phyloP scores from a whole-genome alignment of 2,797 vertebrate genomes.

The Sebastes miniatus region DNA sequence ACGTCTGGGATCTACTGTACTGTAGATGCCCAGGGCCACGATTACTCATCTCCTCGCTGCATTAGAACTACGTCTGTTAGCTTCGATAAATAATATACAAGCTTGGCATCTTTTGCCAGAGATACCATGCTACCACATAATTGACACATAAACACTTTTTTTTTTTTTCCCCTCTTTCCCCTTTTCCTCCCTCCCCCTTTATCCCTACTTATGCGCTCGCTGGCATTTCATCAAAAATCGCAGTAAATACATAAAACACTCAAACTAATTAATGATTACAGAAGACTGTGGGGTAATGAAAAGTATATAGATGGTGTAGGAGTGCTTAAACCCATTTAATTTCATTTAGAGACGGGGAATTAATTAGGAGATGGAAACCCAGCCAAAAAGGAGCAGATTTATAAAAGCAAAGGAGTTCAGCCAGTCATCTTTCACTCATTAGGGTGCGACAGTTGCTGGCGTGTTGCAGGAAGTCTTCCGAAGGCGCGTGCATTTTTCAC shows the following conservation, averaged over 20 bases:
- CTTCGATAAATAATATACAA: constrained; percentile 74
- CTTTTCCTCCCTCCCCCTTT: constrained; percentile 14
- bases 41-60: constrained; percentile 69
- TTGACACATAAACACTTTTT: constrained; percentile 63
- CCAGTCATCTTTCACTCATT: constrained; percentile 64
- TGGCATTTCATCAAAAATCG: constrained; percentile 73
- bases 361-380: constrained; percentile 65
- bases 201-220: constrained; percentile 47
- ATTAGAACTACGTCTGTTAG: constrained; percentile 67
- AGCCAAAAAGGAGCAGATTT: constrained; percentile 69
- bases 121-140: constrained; percentile 60
- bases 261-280: constrained; percentile 75
- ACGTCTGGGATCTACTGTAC: constrained; percentile 49
- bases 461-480: constrained; percentile 36
- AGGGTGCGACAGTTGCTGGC: constrained; percentile 40
- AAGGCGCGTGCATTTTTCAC: constrained; percentile 4
- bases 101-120: constrained; percentile 58
- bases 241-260: constrained; percentile 79
- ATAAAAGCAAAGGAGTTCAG: constrained; percentile 56
- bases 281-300: constrained; percentile 65
- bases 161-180: neutral
- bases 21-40: constrained; percentile 48
- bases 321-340: constrained; percentile 77
- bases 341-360: constrained; percentile 74
- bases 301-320: constrained; percentile 76